Base-by-base conservation (phyloP, 23 tunicate species). In the Trididemnum clinides region DNA sequence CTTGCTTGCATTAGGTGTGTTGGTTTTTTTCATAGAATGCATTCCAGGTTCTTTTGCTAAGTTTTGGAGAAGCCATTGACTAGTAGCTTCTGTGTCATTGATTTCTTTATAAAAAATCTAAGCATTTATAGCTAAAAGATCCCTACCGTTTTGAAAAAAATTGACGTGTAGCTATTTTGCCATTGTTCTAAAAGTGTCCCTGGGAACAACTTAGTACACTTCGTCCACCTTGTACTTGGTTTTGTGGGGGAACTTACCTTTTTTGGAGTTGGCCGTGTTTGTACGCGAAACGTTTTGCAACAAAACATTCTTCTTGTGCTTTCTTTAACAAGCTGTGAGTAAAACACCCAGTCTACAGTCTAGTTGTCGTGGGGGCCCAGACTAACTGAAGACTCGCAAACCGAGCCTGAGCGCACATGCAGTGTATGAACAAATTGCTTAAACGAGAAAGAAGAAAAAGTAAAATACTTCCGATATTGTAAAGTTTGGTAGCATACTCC, bases 401-500 rank as follows among this genome's bases (percentile, higher is more conserved):
- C n/a, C n/a, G n/a, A n/a, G n/a, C n/a, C n/a, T n/a, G n/a, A n/a
- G n/a, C n/a, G n/a, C n/a, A n/a, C n/a, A n/a, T n/a, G n/a, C n/a
- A n/a, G n/a, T n/a, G n/a, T n/a, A n/a, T n/a, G n/a, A n/a, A n/a
- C n/a, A n/a, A n/a, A n/a, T n/a, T n/a, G n/a, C n/a, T n/a, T n/a
- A n/a, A n/a, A n/a, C n/a, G n/a, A n/a, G n/a, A n/a, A n/a, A n/a
- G n/a, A n/a, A n/a, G n/a, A n/a, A n/a, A n/a, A n/a, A n/a, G n/a
- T n/a, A n/a, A n/a, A 59, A 59, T 59, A 59, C 21, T 26, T 12
- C 21, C 27, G 4, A 26, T 12, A 12, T 59, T 59, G 69, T 59
- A 59, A 22, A 59, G 69, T 26, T 59, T 59, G 69, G 69, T 59
- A 59, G 69, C 69, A 21, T 12, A 59, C 69, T 59, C 26, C 69